phyloP scores from a whole-genome alignment of 2,797 vertebrate genomes.

The Sparus aurata region DNA sequence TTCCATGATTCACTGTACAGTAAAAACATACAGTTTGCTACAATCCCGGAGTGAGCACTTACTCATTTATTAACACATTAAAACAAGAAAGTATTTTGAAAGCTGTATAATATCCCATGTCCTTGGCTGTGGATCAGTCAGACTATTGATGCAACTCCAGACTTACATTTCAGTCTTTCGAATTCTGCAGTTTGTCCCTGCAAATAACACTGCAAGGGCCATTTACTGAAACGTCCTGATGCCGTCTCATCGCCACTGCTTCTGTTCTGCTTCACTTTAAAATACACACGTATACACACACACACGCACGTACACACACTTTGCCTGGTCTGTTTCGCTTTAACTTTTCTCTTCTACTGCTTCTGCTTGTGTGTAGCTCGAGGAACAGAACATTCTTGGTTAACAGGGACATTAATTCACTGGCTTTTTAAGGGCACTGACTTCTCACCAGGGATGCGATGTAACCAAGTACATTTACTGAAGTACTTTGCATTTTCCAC shows the following conservation, averaged over 20 bases:
- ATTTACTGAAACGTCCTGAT: constrained; percentile 66
- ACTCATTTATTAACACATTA: constrained; percentile 64
- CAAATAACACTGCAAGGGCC: constrained; percentile 46
- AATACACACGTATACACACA: constrained; percentile 9
- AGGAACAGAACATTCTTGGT: constrained; percentile 70
- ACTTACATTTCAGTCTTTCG: constrained; percentile 45
- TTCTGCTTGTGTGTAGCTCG: constrained; percentile 62
- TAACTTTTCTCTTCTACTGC: constrained; percentile 53
- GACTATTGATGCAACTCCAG: constrained; percentile 50
- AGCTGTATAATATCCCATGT: constrained; percentile 40
- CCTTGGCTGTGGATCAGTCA: constrained; percentile 59
- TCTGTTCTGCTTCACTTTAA: constrained; percentile 59
- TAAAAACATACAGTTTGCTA: constrained; percentile 29
- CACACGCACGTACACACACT: neutral
- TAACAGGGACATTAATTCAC: constrained; percentile 70
- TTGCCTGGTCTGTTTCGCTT: constrained; percentile 63
- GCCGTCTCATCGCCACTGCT: constrained; percentile 64
- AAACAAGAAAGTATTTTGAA: constrained; percentile 40
- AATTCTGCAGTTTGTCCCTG: constrained; percentile 59
- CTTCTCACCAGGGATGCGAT: neutral
- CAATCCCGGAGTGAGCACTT: constrained; percentile 30
- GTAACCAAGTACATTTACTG: no score
- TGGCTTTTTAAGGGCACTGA: constrained; percentile 54
- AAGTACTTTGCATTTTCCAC: no score
- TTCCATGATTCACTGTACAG: constrained; percentile 45